These are phyloP conservation scores for Phymastichus coffea DNA, from an alignment of 1,140 invertebrate species.

Conservation along the genomic window DNA sequence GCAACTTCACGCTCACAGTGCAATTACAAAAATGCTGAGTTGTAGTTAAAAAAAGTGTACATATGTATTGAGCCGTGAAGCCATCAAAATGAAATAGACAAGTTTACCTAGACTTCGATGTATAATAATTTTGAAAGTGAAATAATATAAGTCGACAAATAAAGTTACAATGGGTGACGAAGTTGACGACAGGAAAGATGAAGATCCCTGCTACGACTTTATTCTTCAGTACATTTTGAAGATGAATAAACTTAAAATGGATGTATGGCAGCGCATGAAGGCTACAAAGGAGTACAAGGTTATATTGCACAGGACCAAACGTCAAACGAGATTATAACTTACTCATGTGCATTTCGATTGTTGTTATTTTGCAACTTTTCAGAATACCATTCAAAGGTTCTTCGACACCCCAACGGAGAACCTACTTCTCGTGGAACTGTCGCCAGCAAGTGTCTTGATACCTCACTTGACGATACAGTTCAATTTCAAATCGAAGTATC, in stretches of 20 bases:
- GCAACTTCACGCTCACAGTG: too few species aligned
- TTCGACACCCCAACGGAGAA: conserved; percentile 61
- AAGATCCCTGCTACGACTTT: conserved; percentile 46
- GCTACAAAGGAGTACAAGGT: conserved; percentile 65
- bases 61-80: too few species aligned
- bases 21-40: too few species aligned
- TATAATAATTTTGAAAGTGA: background rate
- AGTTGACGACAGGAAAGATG: conserved; percentile 36
- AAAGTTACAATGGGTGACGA: conserved; percentile 16
- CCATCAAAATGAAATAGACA: too few species aligned
- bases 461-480: conserved; percentile 54
- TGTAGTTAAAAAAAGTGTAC: too few species aligned
- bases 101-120: too few species aligned
- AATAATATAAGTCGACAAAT: background rate
- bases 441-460: conserved; percentile 51
- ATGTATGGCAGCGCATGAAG: conserved; percentile 78
- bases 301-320: conserved; percentile 15
- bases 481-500: conserved; percentile 56
- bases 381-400: conserved; percentile 64
- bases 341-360: background rate
- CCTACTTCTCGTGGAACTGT: conserved; percentile 60
- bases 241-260: conserved; percentile 62
- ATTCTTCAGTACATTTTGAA: conserved; percentile 44
- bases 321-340: background rate
- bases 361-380: conserved; percentile 13